A percentile compares a stretch with the other conserved stretches of the same genome.
phyloP scores from a whole-genome alignment of 2,797 vertebrate species.

The Peromyscus nudipes region DNA sequence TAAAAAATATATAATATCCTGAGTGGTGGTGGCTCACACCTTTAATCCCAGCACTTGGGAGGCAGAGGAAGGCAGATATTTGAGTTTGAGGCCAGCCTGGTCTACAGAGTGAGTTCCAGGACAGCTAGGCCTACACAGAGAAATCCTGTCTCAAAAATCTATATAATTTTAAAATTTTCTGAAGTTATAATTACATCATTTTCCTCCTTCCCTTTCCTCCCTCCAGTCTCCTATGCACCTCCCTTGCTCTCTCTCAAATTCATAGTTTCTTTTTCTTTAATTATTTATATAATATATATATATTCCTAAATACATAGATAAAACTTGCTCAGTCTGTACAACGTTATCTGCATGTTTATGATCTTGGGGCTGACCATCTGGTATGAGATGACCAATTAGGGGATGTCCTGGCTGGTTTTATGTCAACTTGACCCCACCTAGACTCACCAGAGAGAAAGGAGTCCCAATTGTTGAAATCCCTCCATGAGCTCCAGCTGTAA shows the following conservation, averaged over 20 bases:
- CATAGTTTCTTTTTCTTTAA: neutral
- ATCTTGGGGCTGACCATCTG: neutral
- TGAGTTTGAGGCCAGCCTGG: neutral
- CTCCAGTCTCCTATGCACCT: neutral
- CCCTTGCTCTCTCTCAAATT: neutral
- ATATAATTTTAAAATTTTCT: neutral
- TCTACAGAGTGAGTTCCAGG: neutral
- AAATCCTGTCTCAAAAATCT: neutral
- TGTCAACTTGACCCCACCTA: neutral
- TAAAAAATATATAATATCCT: neutral
- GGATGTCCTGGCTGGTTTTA: neutral
- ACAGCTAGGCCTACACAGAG: neutral
- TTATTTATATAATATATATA: neutral
- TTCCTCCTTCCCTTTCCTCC: neutral
- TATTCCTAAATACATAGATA: neutral
- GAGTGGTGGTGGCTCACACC: neutral
- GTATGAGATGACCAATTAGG: neutral
- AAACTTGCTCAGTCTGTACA: neutral
- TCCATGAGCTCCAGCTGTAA: neutral
- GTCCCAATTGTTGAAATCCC: neutral
- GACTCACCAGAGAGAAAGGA: neutral
- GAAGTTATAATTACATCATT: neutral
- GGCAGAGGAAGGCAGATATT: neutral
- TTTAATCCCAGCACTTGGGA: neutral
- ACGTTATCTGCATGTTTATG: neutral